Evolutionary conservation across 2,888 invertebrate species (phyloP).

Genomic region (Mimas tiliae): DNA sequence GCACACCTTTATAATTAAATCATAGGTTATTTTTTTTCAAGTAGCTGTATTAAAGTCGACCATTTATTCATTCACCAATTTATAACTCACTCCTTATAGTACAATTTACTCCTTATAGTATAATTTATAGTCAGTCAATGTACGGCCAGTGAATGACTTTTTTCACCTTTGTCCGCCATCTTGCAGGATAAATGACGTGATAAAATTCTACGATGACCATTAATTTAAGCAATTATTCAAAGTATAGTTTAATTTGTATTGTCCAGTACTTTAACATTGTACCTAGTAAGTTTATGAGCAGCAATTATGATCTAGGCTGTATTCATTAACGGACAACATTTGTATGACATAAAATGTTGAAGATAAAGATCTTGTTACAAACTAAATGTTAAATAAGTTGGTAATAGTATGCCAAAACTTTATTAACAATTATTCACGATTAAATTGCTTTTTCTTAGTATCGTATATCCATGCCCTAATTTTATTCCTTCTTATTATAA

Average conservation of each 20-base stretch:
- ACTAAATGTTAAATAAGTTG: constrained; percentile 3
- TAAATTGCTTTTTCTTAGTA: background rate
- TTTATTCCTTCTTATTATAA: background rate
- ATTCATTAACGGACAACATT: background rate
- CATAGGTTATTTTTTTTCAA: no score
- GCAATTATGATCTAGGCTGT: background rate
- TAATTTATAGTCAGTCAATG: no score
- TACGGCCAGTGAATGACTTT: background rate
- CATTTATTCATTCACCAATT: no score
- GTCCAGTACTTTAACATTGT: background rate
- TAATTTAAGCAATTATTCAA: constrained; percentile 3
- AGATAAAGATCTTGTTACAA: constrained; percentile 7
- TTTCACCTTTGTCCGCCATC: background rate
- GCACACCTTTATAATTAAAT: no score
- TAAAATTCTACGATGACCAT: constrained; percentile 2
- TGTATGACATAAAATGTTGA: background rate
- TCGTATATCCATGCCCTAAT: background rate
- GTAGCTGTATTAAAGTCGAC: no score
- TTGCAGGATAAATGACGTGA: constrained; percentile 4
- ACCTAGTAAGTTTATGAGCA: constrained; percentile 7
- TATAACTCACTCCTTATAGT: background rate
- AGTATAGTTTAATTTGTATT: constrained; percentile 5
- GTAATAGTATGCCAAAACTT: background rate
- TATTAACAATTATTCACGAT: background rate
- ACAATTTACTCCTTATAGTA: background rate